These are phyloP conservation scores for Syrrhaptes paradoxus DNA, from an alignment of 2,113 vertebrate species.

Conservation along the genomic window DNA sequence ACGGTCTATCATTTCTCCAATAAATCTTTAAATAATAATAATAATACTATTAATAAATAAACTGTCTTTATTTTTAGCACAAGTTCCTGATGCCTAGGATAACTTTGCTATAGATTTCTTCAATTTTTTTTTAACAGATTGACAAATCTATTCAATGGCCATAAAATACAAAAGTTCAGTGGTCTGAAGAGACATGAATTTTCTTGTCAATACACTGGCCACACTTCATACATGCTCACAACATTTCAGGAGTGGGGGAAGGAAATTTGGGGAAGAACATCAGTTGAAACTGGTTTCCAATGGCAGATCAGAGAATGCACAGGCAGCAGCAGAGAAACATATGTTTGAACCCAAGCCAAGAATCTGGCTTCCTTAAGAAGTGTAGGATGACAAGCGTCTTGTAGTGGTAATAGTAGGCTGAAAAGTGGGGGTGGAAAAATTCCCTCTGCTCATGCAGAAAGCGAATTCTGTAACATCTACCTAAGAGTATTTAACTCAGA, in stretches of 20 bases:
- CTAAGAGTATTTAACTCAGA: slow-evolving; percentile 1
- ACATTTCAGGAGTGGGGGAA: neutral
- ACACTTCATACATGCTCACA: neutral
- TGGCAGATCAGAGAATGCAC: slow-evolving; percentile 30
- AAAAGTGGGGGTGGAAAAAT: slow-evolving; percentile 37
- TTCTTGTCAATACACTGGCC: neutral
- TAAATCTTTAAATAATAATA: slow-evolving; percentile 45
- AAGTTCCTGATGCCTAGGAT: neutral
- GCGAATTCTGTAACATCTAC: slow-evolving; percentile 31
- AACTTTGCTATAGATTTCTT: neutral
- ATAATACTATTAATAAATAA: neutral
- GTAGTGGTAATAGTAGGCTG: slow-evolving; percentile 45
- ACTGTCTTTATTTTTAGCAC: neutral
- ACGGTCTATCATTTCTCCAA: slow-evolving; percentile 25
- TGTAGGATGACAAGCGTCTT: slow-evolving; percentile 55
- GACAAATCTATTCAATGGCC: neutral
- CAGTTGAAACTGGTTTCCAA: slow-evolving; percentile 11
- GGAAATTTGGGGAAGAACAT: neutral
- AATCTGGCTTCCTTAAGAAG: slow-evolving; percentile 61
- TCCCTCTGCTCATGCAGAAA: slow-evolving; percentile 12
- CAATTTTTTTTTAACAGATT: neutral
- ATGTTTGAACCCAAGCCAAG: slow-evolving; percentile 62
- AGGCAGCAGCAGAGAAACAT: slow-evolving; percentile 57
- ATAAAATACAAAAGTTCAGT: neutral
- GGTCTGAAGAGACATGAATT: neutral